A percentile compares a stretch with the other conserved stretches of the same genome.
Conservation (phyloP, 2,797 vertebrate genomes). For the Eulemur coronatus region DNA sequence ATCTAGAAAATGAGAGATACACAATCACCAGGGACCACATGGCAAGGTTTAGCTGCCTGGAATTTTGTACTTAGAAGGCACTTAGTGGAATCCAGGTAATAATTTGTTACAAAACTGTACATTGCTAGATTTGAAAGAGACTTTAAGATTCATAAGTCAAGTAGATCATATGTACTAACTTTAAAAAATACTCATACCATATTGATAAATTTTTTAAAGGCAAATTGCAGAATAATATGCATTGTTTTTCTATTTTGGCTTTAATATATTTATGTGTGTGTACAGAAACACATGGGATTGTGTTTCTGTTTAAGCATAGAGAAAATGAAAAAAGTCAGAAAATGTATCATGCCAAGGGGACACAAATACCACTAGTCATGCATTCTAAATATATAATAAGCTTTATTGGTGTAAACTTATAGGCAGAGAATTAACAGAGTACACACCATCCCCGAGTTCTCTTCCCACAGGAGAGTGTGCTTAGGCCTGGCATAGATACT, state of each 20-base stretch:
- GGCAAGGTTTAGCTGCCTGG: neutral
- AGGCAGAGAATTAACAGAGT: neutral
- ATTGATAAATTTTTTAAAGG: neutral
- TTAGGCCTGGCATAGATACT: neutral
- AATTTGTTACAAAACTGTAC: neutral
- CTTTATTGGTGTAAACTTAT: neutral
- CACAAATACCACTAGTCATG: neutral
- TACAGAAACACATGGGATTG: neutral
- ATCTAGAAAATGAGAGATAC: neutral
- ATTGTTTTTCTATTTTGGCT: neutral
- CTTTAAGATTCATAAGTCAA: neutral
- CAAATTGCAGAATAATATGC: neutral
- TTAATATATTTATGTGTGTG: neutral
- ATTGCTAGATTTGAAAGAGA: slow-evolving; percentile 1
- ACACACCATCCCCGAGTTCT: neutral
- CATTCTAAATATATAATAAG: neutral
- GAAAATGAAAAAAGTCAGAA: neutral
- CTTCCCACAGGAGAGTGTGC: neutral
- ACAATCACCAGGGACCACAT: neutral
- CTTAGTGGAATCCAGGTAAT: neutral
- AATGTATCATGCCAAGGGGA: neutral
- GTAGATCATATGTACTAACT: neutral
- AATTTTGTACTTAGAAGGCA: neutral
- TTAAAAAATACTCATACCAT: neutral
- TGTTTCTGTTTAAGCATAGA: neutral